Percentiles rank a stretch among this genome's conserved stretches.
These are phyloP conservation scores for Ifrita kowaldi DNA, from an alignment of 2,113 vertebrate genomes.

Conservation along the genomic window DNA sequence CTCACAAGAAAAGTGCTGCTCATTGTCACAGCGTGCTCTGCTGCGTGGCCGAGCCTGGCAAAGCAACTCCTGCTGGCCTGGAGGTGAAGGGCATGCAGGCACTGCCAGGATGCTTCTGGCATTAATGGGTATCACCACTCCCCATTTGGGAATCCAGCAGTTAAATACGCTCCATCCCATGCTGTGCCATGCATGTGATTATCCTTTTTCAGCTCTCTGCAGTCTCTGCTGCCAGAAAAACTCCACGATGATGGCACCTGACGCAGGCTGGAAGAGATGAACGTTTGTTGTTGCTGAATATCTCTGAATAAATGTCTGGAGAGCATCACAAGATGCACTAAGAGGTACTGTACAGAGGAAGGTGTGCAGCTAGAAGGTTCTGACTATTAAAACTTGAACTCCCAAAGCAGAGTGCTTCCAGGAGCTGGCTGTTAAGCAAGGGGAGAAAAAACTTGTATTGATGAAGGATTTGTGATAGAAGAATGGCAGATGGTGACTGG, in stretches of 20 bases:
- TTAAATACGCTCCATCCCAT: not conserved
- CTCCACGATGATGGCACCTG: rapidly evolving
- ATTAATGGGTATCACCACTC: not conserved
- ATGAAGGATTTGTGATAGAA: not conserved
- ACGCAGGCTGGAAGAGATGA: rapidly evolving
- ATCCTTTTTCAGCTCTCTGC: not conserved
- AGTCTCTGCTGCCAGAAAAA: not conserved
- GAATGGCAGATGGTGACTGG: not conserved
- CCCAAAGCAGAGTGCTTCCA: not conserved
- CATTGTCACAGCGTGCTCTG: rapidly evolving
- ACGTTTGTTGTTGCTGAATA: not conserved
- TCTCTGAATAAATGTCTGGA: not conserved
- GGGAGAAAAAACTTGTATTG: not conserved
- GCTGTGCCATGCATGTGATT: not conserved
- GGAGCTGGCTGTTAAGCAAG: not conserved
- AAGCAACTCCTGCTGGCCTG: not conserved
- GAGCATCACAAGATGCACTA: not conserved
- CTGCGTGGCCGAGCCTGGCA: not conserved
- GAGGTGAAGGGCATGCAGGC: not conserved
- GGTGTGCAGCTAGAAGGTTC: not conserved
- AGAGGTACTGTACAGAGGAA: not conserved
- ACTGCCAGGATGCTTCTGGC: rapidly evolving
- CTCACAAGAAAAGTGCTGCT: not conserved
- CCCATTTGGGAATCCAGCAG: not conserved
- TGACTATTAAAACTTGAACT: not conserved